A percentile compares a stretch with the other conserved stretches of the same genome.
Evolutionary conservation across 2,113 vertebrate genomes (phyloP).

Genomic region (Asarcornis scutulata): DNA sequence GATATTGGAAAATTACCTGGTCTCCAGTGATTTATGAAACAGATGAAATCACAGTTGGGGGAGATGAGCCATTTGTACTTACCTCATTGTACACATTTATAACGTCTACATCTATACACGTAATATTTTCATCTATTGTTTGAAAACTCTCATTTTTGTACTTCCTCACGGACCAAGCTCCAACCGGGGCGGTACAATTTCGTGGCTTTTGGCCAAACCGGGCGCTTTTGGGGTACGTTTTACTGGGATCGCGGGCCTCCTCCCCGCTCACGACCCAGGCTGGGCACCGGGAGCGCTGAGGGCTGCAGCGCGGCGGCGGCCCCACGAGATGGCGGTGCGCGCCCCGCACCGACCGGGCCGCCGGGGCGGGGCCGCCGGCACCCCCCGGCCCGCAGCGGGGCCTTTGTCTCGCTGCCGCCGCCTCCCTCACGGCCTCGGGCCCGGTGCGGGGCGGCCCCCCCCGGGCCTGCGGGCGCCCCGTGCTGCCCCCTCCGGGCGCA

Average conservation of each 20-base stretch:
- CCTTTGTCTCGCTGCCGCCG: background rate
- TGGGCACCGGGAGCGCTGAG: too few relatives aligned
- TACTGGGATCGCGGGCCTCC: background rate
- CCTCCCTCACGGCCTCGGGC: background rate
- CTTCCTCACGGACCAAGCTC: background rate
- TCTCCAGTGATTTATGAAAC: background rate
- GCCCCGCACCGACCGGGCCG: background rate
- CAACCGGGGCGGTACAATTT: too few relatives aligned
- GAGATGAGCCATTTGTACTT: background rate
- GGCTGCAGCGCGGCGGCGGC: background rate
- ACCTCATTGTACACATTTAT: too few relatives aligned
- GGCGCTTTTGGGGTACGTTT: background rate
- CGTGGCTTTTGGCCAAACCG: background rate
- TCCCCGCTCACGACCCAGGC: background rate
- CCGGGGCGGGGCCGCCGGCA: too few relatives aligned
- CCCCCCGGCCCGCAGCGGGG: background rate
- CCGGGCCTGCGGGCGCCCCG: too few relatives aligned
- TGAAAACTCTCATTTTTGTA: background rate
- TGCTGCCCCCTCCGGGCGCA: too few relatives aligned
- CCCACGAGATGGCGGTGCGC: background rate
- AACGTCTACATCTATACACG: background rate
- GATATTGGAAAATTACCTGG: accelerated
- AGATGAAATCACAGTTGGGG: background rate
- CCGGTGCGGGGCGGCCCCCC: background rate
- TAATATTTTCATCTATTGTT: accelerated